phyloP scores from a whole-genome alignment of 1,140 invertebrate species.

The Dryas iulia region DNA sequence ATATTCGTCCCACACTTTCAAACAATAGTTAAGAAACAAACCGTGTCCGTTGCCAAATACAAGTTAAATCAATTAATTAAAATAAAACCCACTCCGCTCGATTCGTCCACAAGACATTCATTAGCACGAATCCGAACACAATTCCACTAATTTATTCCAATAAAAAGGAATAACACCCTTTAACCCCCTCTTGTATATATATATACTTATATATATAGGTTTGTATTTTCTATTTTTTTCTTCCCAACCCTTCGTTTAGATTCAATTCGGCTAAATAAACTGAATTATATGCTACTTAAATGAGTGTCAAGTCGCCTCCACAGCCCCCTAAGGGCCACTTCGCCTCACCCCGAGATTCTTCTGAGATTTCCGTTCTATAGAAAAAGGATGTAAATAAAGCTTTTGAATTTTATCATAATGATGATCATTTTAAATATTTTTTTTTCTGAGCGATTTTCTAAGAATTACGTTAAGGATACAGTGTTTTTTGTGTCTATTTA shows the following conservation, averaged over 20 bases:
- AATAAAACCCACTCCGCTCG: slow-evolving; percentile 52
- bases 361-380: slow-evolving; percentile 30
- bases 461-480: no score
- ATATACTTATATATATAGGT: slow-evolving; percentile 17
- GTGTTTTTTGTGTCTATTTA: no score
- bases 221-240: slow-evolving; percentile 45
- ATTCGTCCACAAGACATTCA: slow-evolving; percentile 61
- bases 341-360: slow-evolving; percentile 60
- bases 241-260: slow-evolving; percentile 65
- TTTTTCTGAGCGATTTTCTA: no score
- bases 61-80: slow-evolving; percentile 69
- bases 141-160: slow-evolving; percentile 74
- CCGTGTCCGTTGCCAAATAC: slow-evolving; percentile 41
- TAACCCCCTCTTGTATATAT: slow-evolving; percentile 11
- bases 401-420: slow-evolving; percentile 11
- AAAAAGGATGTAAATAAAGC: slow-evolving; percentile 22
- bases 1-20: background rate
- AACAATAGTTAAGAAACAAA: slow-evolving; percentile 9
- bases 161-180: slow-evolving; percentile 46
- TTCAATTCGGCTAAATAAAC: slow-evolving; percentile 78
- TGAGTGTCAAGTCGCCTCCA: slow-evolving; percentile 66
- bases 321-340: slow-evolving; percentile 57
- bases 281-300: slow-evolving; percentile 79
- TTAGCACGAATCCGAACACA: slow-evolving; percentile 56
- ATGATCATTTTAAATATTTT: background rate